Conservation (phyloP, 92 coral and sea anemone species). For the Zoanthus solanderi region DNA sequence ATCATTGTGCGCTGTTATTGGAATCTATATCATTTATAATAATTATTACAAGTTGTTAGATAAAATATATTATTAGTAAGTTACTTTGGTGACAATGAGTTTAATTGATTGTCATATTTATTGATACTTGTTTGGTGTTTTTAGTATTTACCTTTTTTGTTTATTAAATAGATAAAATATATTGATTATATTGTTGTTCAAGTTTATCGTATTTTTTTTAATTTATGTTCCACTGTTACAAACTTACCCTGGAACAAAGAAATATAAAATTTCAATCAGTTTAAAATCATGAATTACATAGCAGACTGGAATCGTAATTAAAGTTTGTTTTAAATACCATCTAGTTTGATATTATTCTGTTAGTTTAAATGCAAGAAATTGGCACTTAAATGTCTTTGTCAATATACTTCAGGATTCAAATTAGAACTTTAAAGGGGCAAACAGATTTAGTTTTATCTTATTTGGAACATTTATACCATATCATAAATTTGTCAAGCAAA, state of each 20-base stretch:
- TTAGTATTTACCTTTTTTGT: neutral
- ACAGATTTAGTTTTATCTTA: neutral
- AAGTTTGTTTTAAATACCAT: neutral
- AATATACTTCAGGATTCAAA: neutral
- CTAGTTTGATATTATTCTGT: neutral
- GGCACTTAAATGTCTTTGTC: neutral
- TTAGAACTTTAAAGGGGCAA: neutral
- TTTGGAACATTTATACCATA: neutral
- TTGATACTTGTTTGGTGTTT: neutral
- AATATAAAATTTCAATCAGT: neutral
- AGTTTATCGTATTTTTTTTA: neutral
- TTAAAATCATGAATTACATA: neutral
- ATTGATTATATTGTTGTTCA: neutral
- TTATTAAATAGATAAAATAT: neutral
- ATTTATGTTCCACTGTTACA: neutral
- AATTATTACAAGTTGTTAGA: neutral
- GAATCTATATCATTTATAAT: neutral
- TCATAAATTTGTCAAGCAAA: neutral
- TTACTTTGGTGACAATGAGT: neutral
- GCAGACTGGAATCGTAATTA: neutral
- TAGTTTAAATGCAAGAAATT: neutral
- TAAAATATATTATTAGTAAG: neutral
- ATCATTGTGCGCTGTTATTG: neutral
- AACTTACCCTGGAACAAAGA: neutral
- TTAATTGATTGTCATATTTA: neutral